phyloP scores from a whole-genome alignment of 2,888 invertebrate species.

The Cantharis flavilabris region DNA sequence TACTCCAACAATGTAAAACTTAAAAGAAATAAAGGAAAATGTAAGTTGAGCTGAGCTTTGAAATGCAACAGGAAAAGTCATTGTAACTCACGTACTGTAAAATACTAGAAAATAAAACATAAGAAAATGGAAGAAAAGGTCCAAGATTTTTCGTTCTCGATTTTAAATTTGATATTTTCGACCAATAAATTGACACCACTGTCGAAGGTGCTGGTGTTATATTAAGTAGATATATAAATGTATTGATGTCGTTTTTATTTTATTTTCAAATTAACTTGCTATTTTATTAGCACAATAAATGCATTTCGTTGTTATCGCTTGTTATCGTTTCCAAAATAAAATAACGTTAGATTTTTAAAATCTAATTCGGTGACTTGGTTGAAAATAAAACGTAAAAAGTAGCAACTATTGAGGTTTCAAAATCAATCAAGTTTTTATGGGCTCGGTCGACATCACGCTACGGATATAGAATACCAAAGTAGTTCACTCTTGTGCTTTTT shows the following conservation, averaged over 20 bases:
- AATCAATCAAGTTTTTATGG: conserved; percentile 28
- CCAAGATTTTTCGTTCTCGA: background rate
- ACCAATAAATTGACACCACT: background rate
- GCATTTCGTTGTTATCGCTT: background rate
- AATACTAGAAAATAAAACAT: background rate
- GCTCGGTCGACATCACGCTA: conserved; percentile 16
- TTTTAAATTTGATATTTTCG: background rate
- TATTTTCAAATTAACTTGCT: background rate
- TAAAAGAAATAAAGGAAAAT: background rate
- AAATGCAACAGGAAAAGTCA: conserved; percentile 1
- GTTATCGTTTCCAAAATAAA: background rate
- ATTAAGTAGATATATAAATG: background rate
- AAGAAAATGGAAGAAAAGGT: background rate
- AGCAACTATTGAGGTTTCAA: conserved; percentile 21
- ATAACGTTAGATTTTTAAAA: background rate
- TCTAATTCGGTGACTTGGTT: conserved; percentile 9
- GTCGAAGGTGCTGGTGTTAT: background rate
- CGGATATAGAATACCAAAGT: conserved; percentile 23
- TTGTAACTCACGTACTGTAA: background rate
- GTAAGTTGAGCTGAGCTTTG: background rate
- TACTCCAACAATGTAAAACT: background rate
- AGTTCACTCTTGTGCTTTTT: background rate
- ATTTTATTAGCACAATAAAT: background rate
- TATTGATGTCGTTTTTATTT: background rate
- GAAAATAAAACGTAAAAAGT: conserved; percentile 19